These are phyloP conservation scores for Harmothoe impar DNA, from an alignment of 2,888 invertebrate genomes.

Conservation along the genomic window DNA sequence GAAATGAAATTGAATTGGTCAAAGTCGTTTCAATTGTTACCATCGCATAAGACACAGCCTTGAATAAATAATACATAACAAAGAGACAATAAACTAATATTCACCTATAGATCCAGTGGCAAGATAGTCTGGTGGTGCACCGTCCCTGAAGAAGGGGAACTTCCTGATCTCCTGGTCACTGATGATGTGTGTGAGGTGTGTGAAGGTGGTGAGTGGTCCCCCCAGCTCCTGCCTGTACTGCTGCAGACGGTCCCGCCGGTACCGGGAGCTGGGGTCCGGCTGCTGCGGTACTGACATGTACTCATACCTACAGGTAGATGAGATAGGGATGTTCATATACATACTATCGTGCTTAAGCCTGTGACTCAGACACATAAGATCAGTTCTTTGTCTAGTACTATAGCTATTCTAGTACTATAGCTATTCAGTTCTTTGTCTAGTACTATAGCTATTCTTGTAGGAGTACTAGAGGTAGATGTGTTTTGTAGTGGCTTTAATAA, in stretches of 20 bases:
- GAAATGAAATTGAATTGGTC: too few species aligned
- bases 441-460: too few species aligned
- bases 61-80: too few species aligned
- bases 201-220: constrained; percentile 3
- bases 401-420: too few species aligned
- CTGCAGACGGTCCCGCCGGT: background rate
- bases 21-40: too few species aligned
- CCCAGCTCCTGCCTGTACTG: background rate
- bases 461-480: too few species aligned
- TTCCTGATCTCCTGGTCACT: constrained; percentile 21
- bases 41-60: too few species aligned
- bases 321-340: background rate
- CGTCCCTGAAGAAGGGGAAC: constrained; percentile 54
- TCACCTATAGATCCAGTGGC: constrained; percentile 46
- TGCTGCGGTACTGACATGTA: background rate
- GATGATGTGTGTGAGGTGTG: background rate
- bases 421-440: too few species aligned
- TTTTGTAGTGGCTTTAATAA: too few species aligned
- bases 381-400: too few species aligned
- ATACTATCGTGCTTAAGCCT: too few species aligned
- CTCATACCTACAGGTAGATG: background rate
- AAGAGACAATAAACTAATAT: too few species aligned
- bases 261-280: background rate
- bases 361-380: background rate
- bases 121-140: constrained; percentile 49